Evolutionary conservation across 2,113 vertebrate genomes (phyloP).

Genomic region (Cynoglossus semilaevis): DNA sequence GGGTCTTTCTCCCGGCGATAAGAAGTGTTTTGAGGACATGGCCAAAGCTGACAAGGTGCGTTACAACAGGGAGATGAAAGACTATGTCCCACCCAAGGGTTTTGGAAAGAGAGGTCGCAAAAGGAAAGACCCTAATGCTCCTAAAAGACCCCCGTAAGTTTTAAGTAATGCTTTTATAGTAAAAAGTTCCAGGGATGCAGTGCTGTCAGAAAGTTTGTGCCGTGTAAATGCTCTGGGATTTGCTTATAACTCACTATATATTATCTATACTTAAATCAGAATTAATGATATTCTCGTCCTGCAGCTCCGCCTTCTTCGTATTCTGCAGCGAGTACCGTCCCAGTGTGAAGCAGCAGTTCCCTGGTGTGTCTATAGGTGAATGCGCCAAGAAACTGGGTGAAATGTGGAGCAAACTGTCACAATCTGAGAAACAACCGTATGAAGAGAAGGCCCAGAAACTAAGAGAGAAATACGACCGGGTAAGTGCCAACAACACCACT

Average conservation of each 20-base stretch:
- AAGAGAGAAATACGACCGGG: slow-evolving; percentile 71
- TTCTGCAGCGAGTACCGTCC: slow-evolving; percentile 72
- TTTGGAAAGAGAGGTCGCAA: slow-evolving; percentile 86
- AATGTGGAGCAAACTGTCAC: slow-evolving; percentile 70
- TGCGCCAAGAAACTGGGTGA: slow-evolving; percentile 69
- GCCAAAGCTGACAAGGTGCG: slow-evolving; percentile 90
- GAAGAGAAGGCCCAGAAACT: slow-evolving; percentile 73
- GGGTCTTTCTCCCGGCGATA: slow-evolving; percentile 85
- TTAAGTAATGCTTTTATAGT: too few species aligned
- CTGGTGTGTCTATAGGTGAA: slow-evolving; percentile 69
- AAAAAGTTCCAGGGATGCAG: too few species aligned
- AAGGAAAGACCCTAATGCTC: slow-evolving; percentile 94
- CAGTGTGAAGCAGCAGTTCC: slow-evolving; percentile 70
- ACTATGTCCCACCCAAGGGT: slow-evolving; percentile 88
- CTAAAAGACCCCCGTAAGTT: slow-evolving; percentile 91
- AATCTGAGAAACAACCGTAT: slow-evolving; percentile 66
- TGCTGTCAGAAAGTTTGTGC: too few species aligned
- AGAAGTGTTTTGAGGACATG: slow-evolving; percentile 91
- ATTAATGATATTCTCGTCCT: too few species aligned
- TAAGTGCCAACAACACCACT: slow-evolving; percentile 13
- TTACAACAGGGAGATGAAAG: slow-evolving; percentile 93
- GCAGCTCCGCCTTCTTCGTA: slow-evolving; percentile 71
- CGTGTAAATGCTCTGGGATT: too few species aligned
- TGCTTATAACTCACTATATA: too few species aligned
- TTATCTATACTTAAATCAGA: too few species aligned